phyloP scores from a whole-genome alignment of 2,113 vertebrate species.

The Alosa alosa region DNA sequence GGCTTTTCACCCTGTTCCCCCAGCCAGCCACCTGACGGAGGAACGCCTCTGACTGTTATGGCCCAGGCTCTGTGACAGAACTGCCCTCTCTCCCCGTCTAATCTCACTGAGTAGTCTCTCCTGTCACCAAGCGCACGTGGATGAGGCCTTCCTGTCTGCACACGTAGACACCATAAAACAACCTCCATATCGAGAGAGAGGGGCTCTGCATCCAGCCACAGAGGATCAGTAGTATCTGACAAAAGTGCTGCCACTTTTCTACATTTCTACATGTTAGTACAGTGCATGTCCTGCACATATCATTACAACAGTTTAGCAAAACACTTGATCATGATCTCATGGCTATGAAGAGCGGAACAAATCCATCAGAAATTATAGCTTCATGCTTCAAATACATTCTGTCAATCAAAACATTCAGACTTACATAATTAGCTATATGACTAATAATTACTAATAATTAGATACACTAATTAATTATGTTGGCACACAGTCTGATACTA shows the following conservation, averaged over 20 bases:
- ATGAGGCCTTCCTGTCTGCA: background rate
- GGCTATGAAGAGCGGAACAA: no score
- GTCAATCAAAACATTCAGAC: background rate
- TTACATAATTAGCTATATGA: background rate
- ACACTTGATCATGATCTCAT: no score
- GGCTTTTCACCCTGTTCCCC: background rate
- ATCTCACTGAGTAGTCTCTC: background rate
- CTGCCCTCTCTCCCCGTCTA: background rate
- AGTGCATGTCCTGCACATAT: no score
- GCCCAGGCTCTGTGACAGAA: background rate
- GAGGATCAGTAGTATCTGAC: background rate
- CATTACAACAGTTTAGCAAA: no score
- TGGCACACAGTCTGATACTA: background rate
- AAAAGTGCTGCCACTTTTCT: background rate
- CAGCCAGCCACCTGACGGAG: background rate
- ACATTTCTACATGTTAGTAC: no score
- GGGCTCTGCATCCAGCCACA: background rate
- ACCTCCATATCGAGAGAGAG: background rate
- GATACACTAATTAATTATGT: background rate
- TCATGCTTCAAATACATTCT: background rate
- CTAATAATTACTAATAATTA: background rate
- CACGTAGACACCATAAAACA: background rate
- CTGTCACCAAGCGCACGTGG: background rate
- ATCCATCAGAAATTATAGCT: background rate
- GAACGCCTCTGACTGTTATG: background rate